phyloP scores from a whole-genome alignment of 2,888 invertebrate genomes.

The Petrophora chlorosata region DNA sequence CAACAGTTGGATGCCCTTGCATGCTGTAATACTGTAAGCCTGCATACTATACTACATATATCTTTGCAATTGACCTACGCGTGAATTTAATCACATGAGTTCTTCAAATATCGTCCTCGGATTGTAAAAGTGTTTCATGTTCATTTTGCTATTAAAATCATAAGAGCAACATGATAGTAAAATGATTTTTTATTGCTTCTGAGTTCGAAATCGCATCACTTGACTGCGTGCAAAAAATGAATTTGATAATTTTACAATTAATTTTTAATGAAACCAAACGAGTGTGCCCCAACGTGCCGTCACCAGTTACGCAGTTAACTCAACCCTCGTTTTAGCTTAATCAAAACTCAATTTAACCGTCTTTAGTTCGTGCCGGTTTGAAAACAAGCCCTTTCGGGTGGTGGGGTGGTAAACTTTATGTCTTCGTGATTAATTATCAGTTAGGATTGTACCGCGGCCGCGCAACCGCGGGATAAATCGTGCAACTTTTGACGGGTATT shows the following conservation, averaged over 20 bases:
- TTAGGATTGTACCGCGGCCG: conserved; percentile 38
- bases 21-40: too few species aligned
- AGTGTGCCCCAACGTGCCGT: conserved; percentile 46
- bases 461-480: conserved; percentile 39
- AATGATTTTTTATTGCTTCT: too few species aligned
- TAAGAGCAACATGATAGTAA: too few species aligned
- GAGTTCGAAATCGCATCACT: too few species aligned
- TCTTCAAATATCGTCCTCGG: too few species aligned
- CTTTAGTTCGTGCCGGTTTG: conserved; percentile 54
- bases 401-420: conserved; percentile 56
- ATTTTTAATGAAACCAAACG: conserved; percentile 38
- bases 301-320: conserved; percentile 45
- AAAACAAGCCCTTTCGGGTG: conserved; percentile 57
- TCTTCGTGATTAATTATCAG: conserved; percentile 58
- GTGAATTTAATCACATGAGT: too few species aligned
- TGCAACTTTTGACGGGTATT: conserved; percentile 36
- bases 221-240: background rate
- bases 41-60: too few species aligned
- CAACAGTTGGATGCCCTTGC: too few species aligned
- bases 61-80: too few species aligned
- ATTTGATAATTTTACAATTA: background rate
- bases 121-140: too few species aligned
- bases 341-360: conserved; percentile 64
- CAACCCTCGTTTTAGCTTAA: conserved; percentile 47
- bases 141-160: too few species aligned